These are phyloP conservation scores for Sebastes kiyomatsui DNA, from an alignment of 2,797 vertebrate genomes.

Conservation along the genomic window DNA sequence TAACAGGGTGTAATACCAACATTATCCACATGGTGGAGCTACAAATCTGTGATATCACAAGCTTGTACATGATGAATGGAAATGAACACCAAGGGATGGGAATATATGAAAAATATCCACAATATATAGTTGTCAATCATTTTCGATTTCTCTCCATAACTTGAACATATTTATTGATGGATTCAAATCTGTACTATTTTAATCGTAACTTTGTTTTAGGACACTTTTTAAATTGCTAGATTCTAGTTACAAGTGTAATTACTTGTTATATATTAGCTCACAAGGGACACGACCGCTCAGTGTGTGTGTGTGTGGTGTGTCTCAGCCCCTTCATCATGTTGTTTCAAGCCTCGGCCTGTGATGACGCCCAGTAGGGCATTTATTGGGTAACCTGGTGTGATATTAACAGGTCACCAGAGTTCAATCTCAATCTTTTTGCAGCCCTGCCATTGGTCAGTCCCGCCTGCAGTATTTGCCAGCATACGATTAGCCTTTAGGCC, in stretches of 20 bases:
- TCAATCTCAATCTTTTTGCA: conserved; percentile 18
- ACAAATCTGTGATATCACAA: conserved; percentile 6
- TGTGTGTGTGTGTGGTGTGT: background rate
- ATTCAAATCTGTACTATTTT: background rate
- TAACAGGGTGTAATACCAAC: background rate
- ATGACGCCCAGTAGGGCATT: background rate
- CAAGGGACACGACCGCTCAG: background rate
- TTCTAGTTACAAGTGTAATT: background rate
- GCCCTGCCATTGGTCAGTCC: conserved; percentile 34
- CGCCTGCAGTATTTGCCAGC: background rate
- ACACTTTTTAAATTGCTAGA: background rate
- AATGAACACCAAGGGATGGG: background rate
- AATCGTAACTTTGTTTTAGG: background rate
- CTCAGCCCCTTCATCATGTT: background rate
- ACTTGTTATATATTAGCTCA: background rate
- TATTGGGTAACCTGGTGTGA: conserved; percentile 23
- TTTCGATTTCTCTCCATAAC: background rate
- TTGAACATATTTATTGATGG: background rate
- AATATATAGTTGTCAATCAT: background rate
- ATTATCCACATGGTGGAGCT: conserved; percentile 48
- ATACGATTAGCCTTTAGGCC: conserved; percentile 44
- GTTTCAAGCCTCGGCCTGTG: background rate
- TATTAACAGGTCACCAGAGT: conserved; percentile 46
- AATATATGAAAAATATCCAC: background rate
- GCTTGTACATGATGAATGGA: background rate